Evolutionary conservation across 92 coral and sea anemone genomes (phyloP), one percentile per base, ranked within the genome.

Genomic region (Heliopora coerulea): DNA sequence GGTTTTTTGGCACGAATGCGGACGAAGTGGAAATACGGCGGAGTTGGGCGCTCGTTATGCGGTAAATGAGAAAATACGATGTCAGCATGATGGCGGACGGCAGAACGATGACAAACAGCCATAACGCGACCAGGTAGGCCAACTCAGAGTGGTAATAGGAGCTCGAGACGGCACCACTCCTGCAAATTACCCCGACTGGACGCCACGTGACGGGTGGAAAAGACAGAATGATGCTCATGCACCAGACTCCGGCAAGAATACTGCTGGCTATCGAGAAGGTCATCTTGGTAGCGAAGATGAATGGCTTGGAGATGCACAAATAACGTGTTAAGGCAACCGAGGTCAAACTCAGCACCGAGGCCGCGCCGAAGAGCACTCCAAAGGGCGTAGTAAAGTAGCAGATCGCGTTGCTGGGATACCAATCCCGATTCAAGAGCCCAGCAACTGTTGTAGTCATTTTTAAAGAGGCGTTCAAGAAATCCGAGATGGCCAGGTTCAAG

Each of bases 321-420:
- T 84, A 91, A 78, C 97, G 86, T 54, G 89, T 89, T 85, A 91
- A 82, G 46, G 97, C 97, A 27, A 91, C 95, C 62, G 91, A 88
- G 42, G 97, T 87, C 68, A 91, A 59, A 30, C 96, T 91, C 52
- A 83, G 75, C 29, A 91, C 97, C 9, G 97, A 91, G 28, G 97
- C 97, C 6, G 97, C 96, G 42, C 97, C 97, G 75, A 91, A 91
- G 19, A 91, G 90, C 34, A 91, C 97, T 64, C 97, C 97, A 15
- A 89, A 90, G 9, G 97, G 97, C 56, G 97, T 89, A 21, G 97
- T 91, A 75, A 91, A 81, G 82, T 91, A 91, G 67, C 97, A 91
- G 9, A 91, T 27, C 3, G 79, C 82, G 69, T 89, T 84, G 59
- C 85, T 89, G 41, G 97, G 97, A 57, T 91, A 91, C 97, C 97